Evolutionary conservation across 2,888 invertebrate species (phyloP).

Genomic region (Perithous albicinctus): DNA sequence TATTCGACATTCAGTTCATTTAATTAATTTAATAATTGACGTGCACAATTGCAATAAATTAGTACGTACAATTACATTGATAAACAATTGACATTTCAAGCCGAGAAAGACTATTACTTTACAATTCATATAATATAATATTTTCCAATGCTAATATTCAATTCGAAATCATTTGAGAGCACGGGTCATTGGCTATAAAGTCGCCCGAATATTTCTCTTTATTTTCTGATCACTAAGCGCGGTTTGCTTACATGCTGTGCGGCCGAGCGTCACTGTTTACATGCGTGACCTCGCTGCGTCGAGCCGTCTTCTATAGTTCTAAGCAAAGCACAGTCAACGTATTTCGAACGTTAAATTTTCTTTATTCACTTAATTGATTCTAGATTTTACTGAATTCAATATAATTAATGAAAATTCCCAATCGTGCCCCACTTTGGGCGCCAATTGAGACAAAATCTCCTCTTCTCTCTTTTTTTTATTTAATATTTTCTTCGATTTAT

Average conservation of each 20-base stretch:
- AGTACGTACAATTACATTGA: not conserved
- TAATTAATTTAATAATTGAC: not conserved
- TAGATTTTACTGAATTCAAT: not conserved
- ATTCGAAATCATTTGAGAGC: not conserved
- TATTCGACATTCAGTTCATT: not conserved
- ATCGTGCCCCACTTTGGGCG: slow-evolving; percentile 42
- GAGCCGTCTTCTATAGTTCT: not conserved
- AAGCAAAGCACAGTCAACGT: not conserved
- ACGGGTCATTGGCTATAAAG: not conserved
- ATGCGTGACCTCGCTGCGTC: not conserved
- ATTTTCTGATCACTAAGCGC: not conserved
- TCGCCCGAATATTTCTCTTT: not conserved
- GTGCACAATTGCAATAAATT: not conserved
- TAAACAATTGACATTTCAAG: not conserved
- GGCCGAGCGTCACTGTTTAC: not conserved
- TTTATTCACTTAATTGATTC: not conserved
- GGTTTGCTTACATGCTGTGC: slow-evolving; percentile 11
- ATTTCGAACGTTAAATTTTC: not conserved
- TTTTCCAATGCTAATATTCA: not conserved
- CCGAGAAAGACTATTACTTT: not conserved
- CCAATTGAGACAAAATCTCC: slow-evolving; percentile 27
- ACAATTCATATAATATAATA: not conserved
- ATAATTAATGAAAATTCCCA: slow-evolving; percentile 17
- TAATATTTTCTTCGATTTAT: no score
- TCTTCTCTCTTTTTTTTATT: not conserved